phyloP scores from a whole-genome alignment of 1,140 invertebrate species.

The Mercenaria mercenaria region DNA sequence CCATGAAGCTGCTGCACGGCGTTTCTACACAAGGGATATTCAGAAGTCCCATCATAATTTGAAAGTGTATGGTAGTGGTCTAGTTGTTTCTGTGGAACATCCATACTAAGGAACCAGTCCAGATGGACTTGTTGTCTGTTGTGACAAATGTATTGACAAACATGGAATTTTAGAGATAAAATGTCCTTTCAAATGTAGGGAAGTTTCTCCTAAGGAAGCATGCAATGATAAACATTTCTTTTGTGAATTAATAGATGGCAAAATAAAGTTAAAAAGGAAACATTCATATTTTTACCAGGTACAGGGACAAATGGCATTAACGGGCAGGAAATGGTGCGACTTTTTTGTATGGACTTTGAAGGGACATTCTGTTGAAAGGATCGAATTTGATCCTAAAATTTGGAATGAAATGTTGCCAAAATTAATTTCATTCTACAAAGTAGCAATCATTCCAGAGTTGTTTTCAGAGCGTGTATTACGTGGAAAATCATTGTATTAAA shows the following conservation, averaged over 20 bases:
- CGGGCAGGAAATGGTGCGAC: conserved; percentile 80
- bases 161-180: conserved; percentile 62
- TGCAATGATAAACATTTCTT: conserved; percentile 49
- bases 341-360: conserved; percentile 79
- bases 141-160: too few relatives aligned
- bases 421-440: too few relatives aligned
- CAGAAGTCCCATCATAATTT: conserved; percentile 20
- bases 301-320: conserved; percentile 84
- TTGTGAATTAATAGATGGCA: conserved; percentile 46
- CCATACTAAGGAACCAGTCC: conserved; percentile 40
- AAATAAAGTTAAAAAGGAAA: conserved; percentile 76
- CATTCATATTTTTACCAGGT: conserved; percentile 85
- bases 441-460: too few relatives aligned
- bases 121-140: conserved; percentile 47
- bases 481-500: too few relatives aligned
- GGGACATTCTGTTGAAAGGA: not conserved
- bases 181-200: conserved; percentile 13
- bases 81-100: not conserved
- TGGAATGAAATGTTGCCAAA: too few relatives aligned
- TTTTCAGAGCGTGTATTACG: too few relatives aligned
- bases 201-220: conserved; percentile 28
- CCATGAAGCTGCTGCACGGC: conserved; percentile 29
- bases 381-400: too few relatives aligned
- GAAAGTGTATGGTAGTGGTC: too few relatives aligned
- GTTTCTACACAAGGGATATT: not conserved